Evolutionary conservation across 2,888 invertebrate species (phyloP).

Genomic region (Calliphora vomitoria): DNA sequence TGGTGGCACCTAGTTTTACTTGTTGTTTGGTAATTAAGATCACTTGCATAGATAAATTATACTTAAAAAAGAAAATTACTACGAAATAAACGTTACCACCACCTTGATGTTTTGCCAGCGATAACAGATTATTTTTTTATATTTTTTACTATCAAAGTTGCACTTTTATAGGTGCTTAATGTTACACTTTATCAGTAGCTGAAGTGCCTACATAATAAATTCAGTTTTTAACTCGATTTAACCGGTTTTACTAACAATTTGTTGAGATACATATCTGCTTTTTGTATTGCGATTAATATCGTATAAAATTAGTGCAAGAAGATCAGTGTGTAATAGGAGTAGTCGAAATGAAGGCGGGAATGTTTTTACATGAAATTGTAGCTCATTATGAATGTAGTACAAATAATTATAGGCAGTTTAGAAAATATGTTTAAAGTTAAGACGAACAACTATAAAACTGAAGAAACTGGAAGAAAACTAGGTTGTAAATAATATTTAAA

Average conservation of each 20-base stretch:
- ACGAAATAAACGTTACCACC: constrained; percentile 44
- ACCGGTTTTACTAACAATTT: constrained; percentile 37
- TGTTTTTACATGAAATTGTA: constrained; percentile 1
- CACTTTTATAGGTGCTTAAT: constrained; percentile 63
- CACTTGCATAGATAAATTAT: constrained; percentile 67
- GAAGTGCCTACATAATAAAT: constrained; percentile 54
- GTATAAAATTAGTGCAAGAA: background rate
- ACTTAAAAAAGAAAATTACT: constrained; percentile 54
- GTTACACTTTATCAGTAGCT: constrained; percentile 60
- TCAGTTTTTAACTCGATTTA: constrained; percentile 23
- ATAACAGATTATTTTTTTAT: constrained; percentile 1
- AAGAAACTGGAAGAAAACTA: too few species aligned
- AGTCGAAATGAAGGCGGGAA: background rate
- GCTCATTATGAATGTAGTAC: constrained; percentile 2
- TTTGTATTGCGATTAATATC: constrained; percentile 28
- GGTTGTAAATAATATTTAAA: too few species aligned
- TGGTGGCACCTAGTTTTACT: constrained; percentile 57
- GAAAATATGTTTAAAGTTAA: background rate
- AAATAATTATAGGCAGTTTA: background rate
- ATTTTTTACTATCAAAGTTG: constrained; percentile 23
- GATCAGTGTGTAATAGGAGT: constrained; percentile 8
- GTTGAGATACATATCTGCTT: constrained; percentile 41
- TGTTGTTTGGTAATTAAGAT: constrained; percentile 64
- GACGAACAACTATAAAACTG: too few species aligned
- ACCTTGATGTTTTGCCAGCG: constrained; percentile 47